Percentiles rank a stretch among this genome's conserved stretches.
Conservation (phyloP, 2,888 invertebrate genomes). For the Idaea dimidiata region DNA sequence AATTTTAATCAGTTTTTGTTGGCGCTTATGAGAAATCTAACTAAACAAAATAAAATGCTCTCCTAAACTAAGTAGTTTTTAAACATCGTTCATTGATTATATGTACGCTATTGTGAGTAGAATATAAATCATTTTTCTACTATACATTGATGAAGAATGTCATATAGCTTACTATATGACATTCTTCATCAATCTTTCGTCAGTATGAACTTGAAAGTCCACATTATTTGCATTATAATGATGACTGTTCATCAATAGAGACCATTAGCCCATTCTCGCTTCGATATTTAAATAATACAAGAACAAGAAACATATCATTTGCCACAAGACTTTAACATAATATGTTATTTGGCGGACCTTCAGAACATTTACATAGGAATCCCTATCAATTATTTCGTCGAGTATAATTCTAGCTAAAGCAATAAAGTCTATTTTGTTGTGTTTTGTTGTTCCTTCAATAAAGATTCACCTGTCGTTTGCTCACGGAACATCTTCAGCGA, state of each 20-base stretch:
- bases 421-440: too few species aligned
- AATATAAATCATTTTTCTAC: too few species aligned
- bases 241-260: slow-evolving; percentile 30
- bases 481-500: slow-evolving; percentile 12
- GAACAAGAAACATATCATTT: slow-evolving; percentile 36
- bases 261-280: slow-evolving; percentile 34
- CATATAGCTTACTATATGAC: not conserved
- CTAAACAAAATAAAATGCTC: too few species aligned
- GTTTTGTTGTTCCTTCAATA: too few species aligned
- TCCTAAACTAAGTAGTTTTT: too few species aligned
- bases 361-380: slow-evolving; percentile 8
- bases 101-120: too few species aligned
- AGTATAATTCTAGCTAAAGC: too few species aligned
- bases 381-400: too few species aligned
- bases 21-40: too few species aligned
- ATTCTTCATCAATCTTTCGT: not conserved
- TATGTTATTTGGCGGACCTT: slow-evolving; percentile 35
- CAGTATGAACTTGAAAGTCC: slow-evolving; percentile 16
- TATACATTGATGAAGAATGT: too few species aligned
- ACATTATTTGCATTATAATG: slow-evolving; percentile 22
- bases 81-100: too few species aligned
- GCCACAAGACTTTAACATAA: slow-evolving; percentile 43
- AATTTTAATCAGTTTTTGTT: too few species aligned
- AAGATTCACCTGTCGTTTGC: not conserved
- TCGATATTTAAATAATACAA: slow-evolving; percentile 31